phyloP scores from a whole-genome alignment of 1,140 invertebrate genomes.

The Thaumetopoea pityocampa region DNA sequence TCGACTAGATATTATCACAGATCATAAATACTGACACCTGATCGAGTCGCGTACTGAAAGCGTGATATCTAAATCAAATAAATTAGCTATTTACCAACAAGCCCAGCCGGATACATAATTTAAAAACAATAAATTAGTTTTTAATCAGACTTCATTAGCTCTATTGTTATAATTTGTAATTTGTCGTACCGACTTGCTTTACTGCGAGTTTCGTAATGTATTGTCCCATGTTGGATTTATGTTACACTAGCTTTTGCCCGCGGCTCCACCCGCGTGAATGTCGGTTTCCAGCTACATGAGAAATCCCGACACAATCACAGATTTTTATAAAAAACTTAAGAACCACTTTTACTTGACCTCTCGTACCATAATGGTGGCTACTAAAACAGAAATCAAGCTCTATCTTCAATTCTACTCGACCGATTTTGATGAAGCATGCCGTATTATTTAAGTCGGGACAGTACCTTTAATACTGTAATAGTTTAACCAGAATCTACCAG shows the following conservation, averaged over 20 bases:
- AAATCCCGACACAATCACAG: no score
- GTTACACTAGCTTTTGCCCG: neutral
- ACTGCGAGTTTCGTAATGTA: neutral
- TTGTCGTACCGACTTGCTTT: slow-evolving; percentile 18
- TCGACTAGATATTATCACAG: slow-evolving; percentile 9
- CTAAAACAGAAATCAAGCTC: no score
- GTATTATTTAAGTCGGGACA: no score
- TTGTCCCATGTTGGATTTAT: neutral
- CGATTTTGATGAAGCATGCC: no score
- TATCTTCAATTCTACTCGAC: no score
- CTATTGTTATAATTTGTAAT: slow-evolving; percentile 49
- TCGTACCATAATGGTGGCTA: no score
- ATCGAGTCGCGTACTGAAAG: slow-evolving; percentile 7
- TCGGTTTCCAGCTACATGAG: no score
- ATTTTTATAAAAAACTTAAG: no score
- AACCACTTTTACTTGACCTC: no score
- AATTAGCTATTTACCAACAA: slow-evolving; percentile 22
- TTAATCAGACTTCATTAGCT: slow-evolving; percentile 64
- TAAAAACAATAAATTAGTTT: slow-evolving; percentile 47
- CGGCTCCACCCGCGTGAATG: no score
- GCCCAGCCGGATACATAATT: slow-evolving; percentile 22
- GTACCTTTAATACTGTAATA: no score
- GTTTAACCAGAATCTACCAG: no score
- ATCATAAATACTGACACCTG: slow-evolving; percentile 6
- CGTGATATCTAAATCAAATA: slow-evolving; percentile 28